These are phyloP conservation scores for Plestiodon gilberti DNA, from an alignment of 2,113 vertebrate genomes.

Conservation along the genomic window DNA sequence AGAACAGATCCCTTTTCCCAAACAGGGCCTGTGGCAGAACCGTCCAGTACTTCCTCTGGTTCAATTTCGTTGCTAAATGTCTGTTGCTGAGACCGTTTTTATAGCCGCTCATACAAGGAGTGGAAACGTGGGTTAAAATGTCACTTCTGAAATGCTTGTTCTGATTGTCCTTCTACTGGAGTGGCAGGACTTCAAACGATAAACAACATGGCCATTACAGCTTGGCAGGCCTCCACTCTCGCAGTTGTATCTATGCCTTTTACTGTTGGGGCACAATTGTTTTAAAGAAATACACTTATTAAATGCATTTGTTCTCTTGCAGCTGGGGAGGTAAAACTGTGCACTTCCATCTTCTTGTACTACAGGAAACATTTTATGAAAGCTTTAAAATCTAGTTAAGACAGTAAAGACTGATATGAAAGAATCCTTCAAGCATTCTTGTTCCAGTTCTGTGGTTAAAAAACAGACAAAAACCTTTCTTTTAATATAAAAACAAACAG, in stretches of 20 bases:
- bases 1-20: no score
- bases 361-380: constrained; percentile 64
- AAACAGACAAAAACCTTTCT: neutral
- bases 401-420: constrained; percentile 49
- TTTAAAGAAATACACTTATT: constrained; percentile 66
- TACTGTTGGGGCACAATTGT: constrained; percentile 48
- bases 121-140: constrained; percentile 48
- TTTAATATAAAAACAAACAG: neutral
- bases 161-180: constrained; percentile 56
- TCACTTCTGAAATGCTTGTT: constrained; percentile 56
- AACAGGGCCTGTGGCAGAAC: no score
- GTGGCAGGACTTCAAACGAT: neutral
- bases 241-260: constrained; percentile 51
- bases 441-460: constrained; percentile 39
- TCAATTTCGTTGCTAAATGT: no score
- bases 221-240: constrained; percentile 47
- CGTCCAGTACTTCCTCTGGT: no score
- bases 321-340: constrained; percentile 55
- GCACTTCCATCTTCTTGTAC: constrained; percentile 52
- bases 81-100: no score
- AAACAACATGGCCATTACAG: constrained; percentile 36
- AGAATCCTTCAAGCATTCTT: constrained; percentile 44
- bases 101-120: neutral
- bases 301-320: constrained; percentile 23
- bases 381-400: constrained; percentile 62